Percentiles rank a stretch among this genome's conserved stretches.
phyloP scores from a whole-genome alignment of 1,140 invertebrate genomes.

The Drosophila fuyamai region DNA sequence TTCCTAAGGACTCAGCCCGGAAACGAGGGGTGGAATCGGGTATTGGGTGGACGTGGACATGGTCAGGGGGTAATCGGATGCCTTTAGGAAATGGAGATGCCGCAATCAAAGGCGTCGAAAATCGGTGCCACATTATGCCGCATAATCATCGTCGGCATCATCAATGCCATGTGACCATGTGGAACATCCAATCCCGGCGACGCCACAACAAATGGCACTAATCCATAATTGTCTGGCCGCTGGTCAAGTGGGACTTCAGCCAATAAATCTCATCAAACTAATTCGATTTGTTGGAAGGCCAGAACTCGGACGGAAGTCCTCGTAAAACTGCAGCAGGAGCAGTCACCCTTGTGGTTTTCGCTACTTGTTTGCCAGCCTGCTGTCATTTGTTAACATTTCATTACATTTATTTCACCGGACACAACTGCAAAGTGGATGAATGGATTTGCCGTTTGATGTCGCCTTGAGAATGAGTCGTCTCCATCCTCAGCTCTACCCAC shows the following conservation, averaged over 20 bases:
- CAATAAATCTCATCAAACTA: slow-evolving; percentile 84
- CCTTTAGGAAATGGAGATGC: slow-evolving; percentile 69
- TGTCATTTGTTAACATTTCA: slow-evolving; percentile 84
- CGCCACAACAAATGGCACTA: slow-evolving; percentile 78
- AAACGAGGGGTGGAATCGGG: slow-evolving; percentile 5
- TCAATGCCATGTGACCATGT: slow-evolving; percentile 51
- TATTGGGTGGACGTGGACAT: slow-evolving; percentile 10
- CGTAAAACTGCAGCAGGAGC: slow-evolving; percentile 28
- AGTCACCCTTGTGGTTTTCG: slow-evolving; percentile 75
- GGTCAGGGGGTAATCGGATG: slow-evolving; percentile 60
- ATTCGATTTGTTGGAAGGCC: slow-evolving; percentile 65
- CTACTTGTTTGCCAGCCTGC: slow-evolving; percentile 80
- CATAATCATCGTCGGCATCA: slow-evolving; percentile 51
- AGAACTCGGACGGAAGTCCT: slow-evolving; percentile 15
- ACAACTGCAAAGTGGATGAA: slow-evolving; percentile 81
- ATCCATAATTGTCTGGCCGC: slow-evolving; percentile 82
- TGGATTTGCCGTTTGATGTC: slow-evolving; percentile 78
- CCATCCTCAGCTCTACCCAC: background rate
- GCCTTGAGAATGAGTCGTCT: slow-evolving; percentile 41
- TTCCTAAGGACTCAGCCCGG: slow-evolving; percentile 41
- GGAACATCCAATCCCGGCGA: slow-evolving; percentile 49
- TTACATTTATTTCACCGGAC: slow-evolving; percentile 82
- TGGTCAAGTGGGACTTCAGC: slow-evolving; percentile 82
- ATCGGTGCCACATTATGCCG: slow-evolving; percentile 71
- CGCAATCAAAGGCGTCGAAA: slow-evolving; percentile 53